phyloP scores from a whole-genome alignment of 1,140 invertebrate genomes.

The Neodiprion virginianus region DNA sequence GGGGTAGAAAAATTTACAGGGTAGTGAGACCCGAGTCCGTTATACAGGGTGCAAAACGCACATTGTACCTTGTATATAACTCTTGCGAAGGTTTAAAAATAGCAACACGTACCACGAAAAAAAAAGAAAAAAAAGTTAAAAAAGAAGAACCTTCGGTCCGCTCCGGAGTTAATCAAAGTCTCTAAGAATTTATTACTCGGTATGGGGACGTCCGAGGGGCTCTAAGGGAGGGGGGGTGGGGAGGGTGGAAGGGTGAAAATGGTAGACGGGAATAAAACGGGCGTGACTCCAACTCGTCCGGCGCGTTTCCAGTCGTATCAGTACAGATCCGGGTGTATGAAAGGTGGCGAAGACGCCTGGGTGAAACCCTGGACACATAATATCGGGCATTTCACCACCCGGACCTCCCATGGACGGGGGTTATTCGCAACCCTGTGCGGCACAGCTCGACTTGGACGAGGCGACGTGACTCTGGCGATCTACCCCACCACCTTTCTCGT shows the following conservation, averaged over 20 bases:
- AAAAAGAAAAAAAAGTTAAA: no score
- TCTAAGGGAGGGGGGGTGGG: background rate
- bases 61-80: no score
- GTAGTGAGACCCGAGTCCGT: no score
- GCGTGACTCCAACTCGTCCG: background rate
- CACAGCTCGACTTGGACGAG: conserved; percentile 24
- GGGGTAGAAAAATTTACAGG: no score
- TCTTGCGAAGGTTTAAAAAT: no score
- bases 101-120: no score
- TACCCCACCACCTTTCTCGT: background rate
- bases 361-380: conserved; percentile 11
- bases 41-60: no score
- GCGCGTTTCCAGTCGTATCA: background rate
- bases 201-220: no score
- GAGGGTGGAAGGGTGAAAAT: conserved; percentile 9
- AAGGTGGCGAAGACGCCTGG: no score
- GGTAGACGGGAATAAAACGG: background rate
- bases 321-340: background rate
- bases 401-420: conserved; percentile 6
- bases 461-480: background rate
- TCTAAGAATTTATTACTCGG: no score
- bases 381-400: conserved; percentile 9
- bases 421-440: conserved; percentile 26
- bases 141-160: no score
- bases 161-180: no score